Conservation (phyloP, 2,113 vertebrate genomes). For the Apistogramma diplotaenia region DNA sequence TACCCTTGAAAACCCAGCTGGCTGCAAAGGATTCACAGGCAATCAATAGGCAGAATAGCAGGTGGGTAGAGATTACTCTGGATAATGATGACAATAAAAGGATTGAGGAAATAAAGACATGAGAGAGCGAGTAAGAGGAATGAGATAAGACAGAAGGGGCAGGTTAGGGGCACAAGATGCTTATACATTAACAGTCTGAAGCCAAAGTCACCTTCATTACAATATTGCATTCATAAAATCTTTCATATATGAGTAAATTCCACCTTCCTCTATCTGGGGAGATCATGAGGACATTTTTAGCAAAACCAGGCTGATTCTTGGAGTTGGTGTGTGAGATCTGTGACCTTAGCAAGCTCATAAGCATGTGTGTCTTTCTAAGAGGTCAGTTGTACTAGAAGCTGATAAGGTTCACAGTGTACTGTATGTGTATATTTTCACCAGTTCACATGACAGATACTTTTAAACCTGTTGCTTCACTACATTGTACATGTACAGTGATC, state of each 20-base stretch:
- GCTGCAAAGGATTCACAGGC: slow-evolving; percentile 28
- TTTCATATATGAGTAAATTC: slow-evolving; percentile 33
- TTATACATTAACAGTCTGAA: slow-evolving; percentile 56
- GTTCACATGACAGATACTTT: too few relatives aligned
- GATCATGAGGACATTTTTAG: background rate
- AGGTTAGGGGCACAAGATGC: slow-evolving; percentile 27
- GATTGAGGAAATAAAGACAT: slow-evolving; percentile 24
- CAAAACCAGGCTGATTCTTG: background rate
- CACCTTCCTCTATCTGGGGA: background rate
- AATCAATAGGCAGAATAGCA: slow-evolving; percentile 50
- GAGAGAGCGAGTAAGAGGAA: background rate
- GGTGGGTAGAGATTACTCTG: slow-evolving; percentile 50
- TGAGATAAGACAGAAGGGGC: background rate
- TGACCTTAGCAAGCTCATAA: background rate
- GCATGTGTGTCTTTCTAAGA: background rate
- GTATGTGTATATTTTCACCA: too few relatives aligned
- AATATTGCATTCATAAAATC: slow-evolving; percentile 14
- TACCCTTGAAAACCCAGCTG: slow-evolving; percentile 46
- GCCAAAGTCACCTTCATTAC: slow-evolving; percentile 71
- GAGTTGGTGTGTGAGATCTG: background rate
- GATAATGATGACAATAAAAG: slow-evolving; percentile 59
- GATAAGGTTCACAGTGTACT: background rate
- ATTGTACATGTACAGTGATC: background rate
- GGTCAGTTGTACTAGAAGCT: background rate
- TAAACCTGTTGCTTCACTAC: background rate